Evolutionary conservation across 2,113 vertebrate genomes (phyloP), one percentile per base, ranked within the genome.

Genomic region (Lamprologus tigripictilis): DNA sequence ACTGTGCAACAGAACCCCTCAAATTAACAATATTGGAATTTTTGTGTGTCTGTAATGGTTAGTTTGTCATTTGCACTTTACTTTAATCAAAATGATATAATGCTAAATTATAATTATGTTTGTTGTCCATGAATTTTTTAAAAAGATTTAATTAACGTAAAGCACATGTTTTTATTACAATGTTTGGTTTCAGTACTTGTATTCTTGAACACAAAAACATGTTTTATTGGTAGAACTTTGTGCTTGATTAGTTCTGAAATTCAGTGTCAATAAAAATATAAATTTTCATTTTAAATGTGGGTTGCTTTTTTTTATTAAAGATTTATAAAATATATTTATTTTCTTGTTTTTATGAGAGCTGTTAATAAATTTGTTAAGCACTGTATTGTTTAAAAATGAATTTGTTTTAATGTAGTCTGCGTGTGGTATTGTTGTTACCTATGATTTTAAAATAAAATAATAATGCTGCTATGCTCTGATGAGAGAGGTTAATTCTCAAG

Each of bases 381-480:
- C 11, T 68, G 4, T 68, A 68, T 71, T 42, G 6, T 71, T 23
- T 42, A 10, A 26, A 45, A 71, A 71, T 16, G 13, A 73, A 73
- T 73, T 73, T 10, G 13, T 9, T 47, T 73, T 73, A 47, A 73
- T 73, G 68, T 45, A 71, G 19, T 37, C 33, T 37, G 7, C 3
- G 37, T 71, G 12, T 73, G 14, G 26, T 17, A 45, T 26, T 73
- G 68, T 73, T 73, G 21, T 73, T 45, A 17, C 7, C 14, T 45
- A 73, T 73, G 40, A 9, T 73, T 68, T 68, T 13, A 68, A 73
- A 73, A 45, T 73, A 26, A 73, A 73, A 47, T 47, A 73, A 73
- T 47, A 73, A 45, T 45, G 40, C 68, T 73, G 21, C 68, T 47
- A 26, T 28, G 21, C 68, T 47, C 21, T 17, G 9, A 16, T 26